These are phyloP conservation scores for Entomobrya multifasciata DNA, from an alignment of 2,888 invertebrate genomes.

Conservation along the genomic window DNA sequence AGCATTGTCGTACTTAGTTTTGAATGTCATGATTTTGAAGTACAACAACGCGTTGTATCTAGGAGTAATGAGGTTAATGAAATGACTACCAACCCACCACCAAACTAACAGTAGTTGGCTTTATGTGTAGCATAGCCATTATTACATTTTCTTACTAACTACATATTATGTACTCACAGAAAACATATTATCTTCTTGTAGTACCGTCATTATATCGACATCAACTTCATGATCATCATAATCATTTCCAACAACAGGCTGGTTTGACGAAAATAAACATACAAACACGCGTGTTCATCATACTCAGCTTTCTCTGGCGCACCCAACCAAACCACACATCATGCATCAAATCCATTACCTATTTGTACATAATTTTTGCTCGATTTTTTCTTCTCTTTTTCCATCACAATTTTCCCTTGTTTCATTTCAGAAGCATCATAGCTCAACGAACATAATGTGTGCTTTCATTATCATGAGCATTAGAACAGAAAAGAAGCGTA, in stretches of 20 bases:
- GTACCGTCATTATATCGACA: constrained; percentile 22
- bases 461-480: not conserved
- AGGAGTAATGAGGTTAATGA: no score
- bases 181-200: constrained; percentile 27
- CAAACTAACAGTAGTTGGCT: no score
- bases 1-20: no score
- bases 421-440: no score
- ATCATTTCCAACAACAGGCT: no score
- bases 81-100: no score
- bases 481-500: not conserved
- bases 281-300: not conserved
- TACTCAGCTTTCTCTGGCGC: not conserved
- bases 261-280: no score
- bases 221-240: constrained; percentile 40
- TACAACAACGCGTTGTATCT: no score
- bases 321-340: not conserved
- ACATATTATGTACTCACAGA: constrained; percentile 9
- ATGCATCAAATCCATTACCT: not conserved
- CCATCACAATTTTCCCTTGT: not conserved
- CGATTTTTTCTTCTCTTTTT: not conserved
- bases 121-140: constrained; percentile 57
- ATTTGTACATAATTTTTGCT: constrained; percentile 16
- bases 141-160: constrained; percentile 51
- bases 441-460: no score
- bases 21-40: no score